phyloP scores from a whole-genome alignment of 1,140 invertebrate species.

The Drosophila jambulina region DNA sequence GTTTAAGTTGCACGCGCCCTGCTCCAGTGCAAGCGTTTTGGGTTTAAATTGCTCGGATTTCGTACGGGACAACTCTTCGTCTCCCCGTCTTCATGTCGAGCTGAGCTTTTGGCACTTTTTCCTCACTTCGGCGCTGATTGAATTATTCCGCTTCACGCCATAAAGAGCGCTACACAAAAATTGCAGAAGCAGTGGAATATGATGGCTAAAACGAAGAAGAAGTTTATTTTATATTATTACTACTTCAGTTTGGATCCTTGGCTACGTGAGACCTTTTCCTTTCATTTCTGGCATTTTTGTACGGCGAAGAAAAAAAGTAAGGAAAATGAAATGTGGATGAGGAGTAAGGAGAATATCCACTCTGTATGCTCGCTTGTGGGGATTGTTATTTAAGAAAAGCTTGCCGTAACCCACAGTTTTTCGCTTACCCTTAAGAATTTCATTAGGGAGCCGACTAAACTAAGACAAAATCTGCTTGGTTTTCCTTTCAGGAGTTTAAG shows the following conservation, averaged over 20 bases:
- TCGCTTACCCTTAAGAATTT: conserved; percentile 29
- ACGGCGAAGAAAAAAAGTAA: background rate
- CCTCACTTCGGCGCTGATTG: conserved; percentile 70
- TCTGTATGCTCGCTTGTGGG: conserved; percentile 25
- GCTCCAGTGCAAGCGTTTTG: conserved; percentile 73
- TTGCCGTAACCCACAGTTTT: conserved; percentile 9
- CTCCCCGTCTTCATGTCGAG: conserved; percentile 5
- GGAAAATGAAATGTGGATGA: background rate
- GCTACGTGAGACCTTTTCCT: conserved; percentile 65
- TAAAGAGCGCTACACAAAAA: conserved; percentile 64
- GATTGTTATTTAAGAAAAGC: conserved; percentile 51
- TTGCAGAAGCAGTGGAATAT: conserved; percentile 37
- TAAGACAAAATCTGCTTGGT: conserved; percentile 29
- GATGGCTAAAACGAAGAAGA: conserved; percentile 40
- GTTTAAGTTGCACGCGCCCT: conserved; percentile 78
- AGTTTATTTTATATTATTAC: conserved; percentile 76
- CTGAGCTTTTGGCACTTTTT: conserved; percentile 59
- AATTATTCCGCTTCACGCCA: conserved; percentile 81
- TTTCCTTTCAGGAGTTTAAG: background rate
- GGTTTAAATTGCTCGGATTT: conserved; percentile 81
- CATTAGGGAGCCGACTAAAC: conserved; percentile 26
- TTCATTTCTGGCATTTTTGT: conserved; percentile 52
- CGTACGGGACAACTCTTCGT: conserved; percentile 10
- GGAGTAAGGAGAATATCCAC: conserved; percentile 13
- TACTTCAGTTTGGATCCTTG: conserved; percentile 58